phyloP scores from a whole-genome alignment of 2,888 invertebrate genomes.

The Marasmarcha lunaedactyla region DNA sequence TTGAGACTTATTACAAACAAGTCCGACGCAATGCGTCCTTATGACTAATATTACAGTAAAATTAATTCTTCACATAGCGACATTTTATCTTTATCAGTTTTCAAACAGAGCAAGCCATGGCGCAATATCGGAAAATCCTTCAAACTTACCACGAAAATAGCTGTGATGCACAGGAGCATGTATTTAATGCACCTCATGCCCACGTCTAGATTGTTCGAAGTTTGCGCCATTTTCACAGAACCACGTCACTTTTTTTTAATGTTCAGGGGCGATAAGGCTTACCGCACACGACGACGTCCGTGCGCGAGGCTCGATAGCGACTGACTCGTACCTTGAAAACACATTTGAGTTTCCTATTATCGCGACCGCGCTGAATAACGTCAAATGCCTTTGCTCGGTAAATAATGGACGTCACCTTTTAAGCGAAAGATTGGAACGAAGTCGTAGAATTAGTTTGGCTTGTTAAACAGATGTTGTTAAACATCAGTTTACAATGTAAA shows the following conservation, averaged over 20 bases:
- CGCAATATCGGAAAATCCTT: no score
- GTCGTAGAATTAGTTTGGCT: no score
- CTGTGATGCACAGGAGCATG: constrained; percentile 79
- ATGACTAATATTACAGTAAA: no score
- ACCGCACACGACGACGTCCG: background rate
- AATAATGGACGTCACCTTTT: constrained; percentile 3
- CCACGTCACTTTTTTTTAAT: background rate
- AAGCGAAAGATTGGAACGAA: constrained; percentile 9
- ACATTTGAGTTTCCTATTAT: constrained; percentile 3
- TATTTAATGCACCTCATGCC: constrained; percentile 84
- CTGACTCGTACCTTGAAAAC: background rate
- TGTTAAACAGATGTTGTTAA: no score
- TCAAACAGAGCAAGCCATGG: constrained; percentile 2
- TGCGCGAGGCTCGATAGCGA: no score
- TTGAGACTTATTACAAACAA: no score
- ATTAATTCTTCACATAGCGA: no score
- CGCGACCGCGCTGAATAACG: background rate
- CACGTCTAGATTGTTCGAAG: constrained; percentile 52
- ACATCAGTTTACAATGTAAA: no score
- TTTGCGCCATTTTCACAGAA: constrained; percentile 34
- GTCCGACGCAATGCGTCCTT: no score
- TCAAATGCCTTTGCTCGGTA: background rate
- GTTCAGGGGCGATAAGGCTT: background rate
- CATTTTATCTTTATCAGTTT: constrained; percentile 1
- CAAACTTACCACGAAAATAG: constrained; percentile 81